Conservation (phyloP, 2,797 vertebrate species). For the Intellagama lesueurii region DNA sequence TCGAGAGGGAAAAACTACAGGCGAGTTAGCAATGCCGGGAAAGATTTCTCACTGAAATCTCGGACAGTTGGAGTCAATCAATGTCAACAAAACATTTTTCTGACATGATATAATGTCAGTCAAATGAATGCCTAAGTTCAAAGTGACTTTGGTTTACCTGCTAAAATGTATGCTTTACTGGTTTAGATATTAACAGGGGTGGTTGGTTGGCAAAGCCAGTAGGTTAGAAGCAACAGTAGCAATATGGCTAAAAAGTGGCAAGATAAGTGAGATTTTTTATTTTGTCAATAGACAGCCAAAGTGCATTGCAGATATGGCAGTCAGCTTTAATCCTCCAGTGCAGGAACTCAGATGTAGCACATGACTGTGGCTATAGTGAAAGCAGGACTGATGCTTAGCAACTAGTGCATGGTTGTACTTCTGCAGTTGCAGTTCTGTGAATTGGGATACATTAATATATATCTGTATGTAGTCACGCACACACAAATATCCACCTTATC, state of each 20-base stretch:
- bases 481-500: slow-evolving; percentile 52
- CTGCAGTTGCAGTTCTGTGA: background rate
- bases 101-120: background rate
- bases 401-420: background rate
- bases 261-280: background rate
- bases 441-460: background rate
- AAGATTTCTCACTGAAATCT: background rate
- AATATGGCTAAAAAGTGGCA: background rate
- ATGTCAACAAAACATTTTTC: background rate
- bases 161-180: background rate
- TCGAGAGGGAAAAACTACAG: no score
- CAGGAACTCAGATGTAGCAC: background rate
- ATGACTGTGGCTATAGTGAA: background rate
- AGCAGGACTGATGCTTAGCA: background rate
- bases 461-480: background rate
- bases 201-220: background rate
- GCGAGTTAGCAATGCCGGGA: background rate
- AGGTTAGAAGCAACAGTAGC: background rate
- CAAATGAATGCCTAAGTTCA: background rate
- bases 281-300: background rate
- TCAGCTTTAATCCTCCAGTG: background rate
- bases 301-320: background rate
- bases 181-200: background rate
- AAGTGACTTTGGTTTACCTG: background rate
- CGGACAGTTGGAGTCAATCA: background rate